These are phyloP conservation scores for Sarcophilus harrisii DNA, from an alignment of 2,797 vertebrate species.

Conservation along the genomic window DNA sequence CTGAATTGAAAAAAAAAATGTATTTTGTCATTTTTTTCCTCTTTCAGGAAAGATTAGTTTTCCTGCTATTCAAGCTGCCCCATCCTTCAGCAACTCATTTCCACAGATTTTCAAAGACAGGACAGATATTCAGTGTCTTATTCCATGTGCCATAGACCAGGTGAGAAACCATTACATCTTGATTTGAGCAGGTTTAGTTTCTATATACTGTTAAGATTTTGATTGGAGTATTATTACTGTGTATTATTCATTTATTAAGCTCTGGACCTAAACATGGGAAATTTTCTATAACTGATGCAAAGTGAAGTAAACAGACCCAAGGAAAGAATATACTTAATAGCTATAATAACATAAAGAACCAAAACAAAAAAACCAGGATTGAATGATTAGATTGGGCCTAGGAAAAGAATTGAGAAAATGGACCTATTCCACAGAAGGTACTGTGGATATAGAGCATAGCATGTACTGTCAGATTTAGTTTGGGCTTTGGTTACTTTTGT, in stretches of 20 bases:
- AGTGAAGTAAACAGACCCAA: neutral
- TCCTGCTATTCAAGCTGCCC: constrained; percentile 97
- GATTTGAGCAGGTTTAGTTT: neutral
- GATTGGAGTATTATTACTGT: neutral
- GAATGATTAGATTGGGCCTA: neutral
- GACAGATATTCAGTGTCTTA: constrained; percentile 95
- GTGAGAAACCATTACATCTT: constrained; percentile 79
- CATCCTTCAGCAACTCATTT: constrained; percentile 97
- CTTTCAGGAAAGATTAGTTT: constrained; percentile 97
- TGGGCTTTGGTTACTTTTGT: neutral
- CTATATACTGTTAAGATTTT: neutral
- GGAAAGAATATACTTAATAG: neutral
- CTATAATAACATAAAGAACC: neutral
- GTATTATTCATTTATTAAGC: neutral
- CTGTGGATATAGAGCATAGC: neutral
- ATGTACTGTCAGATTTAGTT: neutral
- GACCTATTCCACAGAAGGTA: neutral
- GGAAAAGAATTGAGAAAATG: neutral
- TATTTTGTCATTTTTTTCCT: neutral
- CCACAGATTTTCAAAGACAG: constrained; percentile 93
- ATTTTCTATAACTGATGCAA: neutral
- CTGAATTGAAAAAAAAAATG: neutral
- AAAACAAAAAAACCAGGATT: neutral
- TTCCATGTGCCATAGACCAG: constrained; percentile 99
- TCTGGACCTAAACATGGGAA: neutral